Base-by-base conservation (phyloP, 2,113 vertebrate genomes). In the Cisticola juncidis region DNA sequence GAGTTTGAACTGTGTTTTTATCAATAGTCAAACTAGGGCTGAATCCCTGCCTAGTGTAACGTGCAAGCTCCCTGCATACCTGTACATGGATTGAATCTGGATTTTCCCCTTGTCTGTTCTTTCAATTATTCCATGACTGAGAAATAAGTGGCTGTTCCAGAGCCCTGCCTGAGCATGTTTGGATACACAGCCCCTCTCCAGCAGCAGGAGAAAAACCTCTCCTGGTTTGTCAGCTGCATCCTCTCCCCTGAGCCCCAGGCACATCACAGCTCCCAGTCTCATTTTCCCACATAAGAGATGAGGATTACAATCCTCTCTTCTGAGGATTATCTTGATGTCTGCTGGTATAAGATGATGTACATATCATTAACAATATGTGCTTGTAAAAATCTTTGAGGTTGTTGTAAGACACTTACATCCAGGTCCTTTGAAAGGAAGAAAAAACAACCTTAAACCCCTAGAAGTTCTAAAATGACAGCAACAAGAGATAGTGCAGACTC, bases 191-290 rank as follows among this genome's bases (percentile, higher is more conserved):
- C 92, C 24, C 5, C 44, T 68, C 86, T 86, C 50, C 65, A 95
- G 88, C 78, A 92, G 84, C 13, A 84, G 86, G 91, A 77, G 66
- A 81, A 61, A 92, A 87, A 28, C 44, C n/a, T 85, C 72, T 84
- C 91, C 15, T 57, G 51, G 26, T 44, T 72, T 88, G 42, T 72
- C 70, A 90, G 78, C 50, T 57, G 87, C 54, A 85, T 81, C 69
- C 72, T 70, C 58, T 50, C 76, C 88, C 78, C 92, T 87, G 57
- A 58, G 79, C 86, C 64, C 33, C 51, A 78, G 76, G 87, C 29
- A 78, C 33, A 90, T 58, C 82, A 58, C 14, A 72, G 77, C 70
- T 94, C 44, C 70, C 45, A 72, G 53, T 25, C 65, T 81, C 61
- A 33, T 81, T 79, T 86, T 60, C 53, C 44, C 72, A 74, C 42